phyloP scores from a whole-genome alignment of 2,113 vertebrate genomes.

The Ranitomeya variabilis region DNA sequence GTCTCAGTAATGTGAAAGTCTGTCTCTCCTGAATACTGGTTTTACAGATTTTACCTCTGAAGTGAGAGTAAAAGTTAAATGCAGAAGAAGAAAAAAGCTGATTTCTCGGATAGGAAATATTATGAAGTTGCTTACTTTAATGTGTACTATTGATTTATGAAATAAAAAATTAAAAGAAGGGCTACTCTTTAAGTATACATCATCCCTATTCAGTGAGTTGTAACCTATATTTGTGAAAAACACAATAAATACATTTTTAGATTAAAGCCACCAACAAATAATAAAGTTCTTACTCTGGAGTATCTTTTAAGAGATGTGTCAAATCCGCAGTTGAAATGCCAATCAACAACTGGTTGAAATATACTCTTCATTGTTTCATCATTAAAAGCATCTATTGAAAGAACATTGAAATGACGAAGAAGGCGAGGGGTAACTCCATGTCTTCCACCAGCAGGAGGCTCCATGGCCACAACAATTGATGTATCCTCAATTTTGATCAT shows the following conservation, averaged over 20 bases:
- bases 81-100: too few relatives aligned
- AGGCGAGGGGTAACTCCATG: conserved; percentile 43
- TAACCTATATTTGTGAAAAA: too few relatives aligned
- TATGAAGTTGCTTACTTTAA: too few relatives aligned
- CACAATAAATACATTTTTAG: neutral
- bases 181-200: too few relatives aligned
- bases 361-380: conserved; percentile 26
- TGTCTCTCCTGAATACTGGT: too few relatives aligned
- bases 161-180: too few relatives aligned
- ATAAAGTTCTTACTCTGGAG: conserved; percentile 46
- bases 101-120: too few relatives aligned
- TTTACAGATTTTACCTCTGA: too few relatives aligned
- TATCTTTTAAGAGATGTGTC: conserved; percentile 54
- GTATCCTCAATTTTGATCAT: conserved; percentile 67
- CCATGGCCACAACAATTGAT: conserved; percentile 72
- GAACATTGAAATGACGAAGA: conserved; percentile 49
- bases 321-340: conserved; percentile 58
- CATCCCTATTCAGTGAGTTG: too few relatives aligned
- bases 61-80: too few relatives aligned
- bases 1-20: too few relatives aligned
- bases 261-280: neutral
- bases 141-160: too few relatives aligned
- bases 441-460: conserved; percentile 75
- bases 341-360: conserved; percentile 51
- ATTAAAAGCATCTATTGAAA: conserved; percentile 56